A percentile compares a stretch with the other conserved stretches of the same genome.
Conservation (phyloP, 2,113 vertebrate genomes). For the Phocoena phocoena region DNA sequence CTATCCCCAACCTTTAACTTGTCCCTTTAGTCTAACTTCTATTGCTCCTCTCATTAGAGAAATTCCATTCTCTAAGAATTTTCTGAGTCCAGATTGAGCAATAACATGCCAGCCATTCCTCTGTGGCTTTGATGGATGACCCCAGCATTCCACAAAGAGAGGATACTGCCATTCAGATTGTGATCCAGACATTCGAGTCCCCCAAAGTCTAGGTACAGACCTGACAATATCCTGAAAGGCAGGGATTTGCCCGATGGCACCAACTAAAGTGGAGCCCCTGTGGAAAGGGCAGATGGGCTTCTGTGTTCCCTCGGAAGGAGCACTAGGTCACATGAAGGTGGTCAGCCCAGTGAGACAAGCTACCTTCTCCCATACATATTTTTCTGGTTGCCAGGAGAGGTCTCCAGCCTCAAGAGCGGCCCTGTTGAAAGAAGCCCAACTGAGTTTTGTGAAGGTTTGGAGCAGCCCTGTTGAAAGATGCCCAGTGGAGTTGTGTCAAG, state of each 20-base stretch:
- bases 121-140: neutral
- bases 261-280: fast-evolving
- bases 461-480: neutral
- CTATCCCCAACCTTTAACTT: neutral
- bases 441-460: neutral
- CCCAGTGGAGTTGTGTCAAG: neutral
- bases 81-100: neutral
- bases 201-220: neutral
- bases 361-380: neutral
- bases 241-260: neutral
- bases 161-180: neutral
- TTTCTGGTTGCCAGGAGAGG: neutral
- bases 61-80: neutral
- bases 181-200: neutral
- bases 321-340: neutral
- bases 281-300: neutral
- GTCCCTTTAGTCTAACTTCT: neutral
- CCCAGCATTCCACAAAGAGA: neutral
- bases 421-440: neutral
- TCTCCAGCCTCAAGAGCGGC: neutral
- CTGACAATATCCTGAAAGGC: neutral
- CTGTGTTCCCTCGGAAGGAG: neutral
- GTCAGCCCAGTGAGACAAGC: neutral
- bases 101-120: neutral
- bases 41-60: neutral